Conservation (phyloP, 2,888 invertebrate species). For the Bombylius discolor region DNA sequence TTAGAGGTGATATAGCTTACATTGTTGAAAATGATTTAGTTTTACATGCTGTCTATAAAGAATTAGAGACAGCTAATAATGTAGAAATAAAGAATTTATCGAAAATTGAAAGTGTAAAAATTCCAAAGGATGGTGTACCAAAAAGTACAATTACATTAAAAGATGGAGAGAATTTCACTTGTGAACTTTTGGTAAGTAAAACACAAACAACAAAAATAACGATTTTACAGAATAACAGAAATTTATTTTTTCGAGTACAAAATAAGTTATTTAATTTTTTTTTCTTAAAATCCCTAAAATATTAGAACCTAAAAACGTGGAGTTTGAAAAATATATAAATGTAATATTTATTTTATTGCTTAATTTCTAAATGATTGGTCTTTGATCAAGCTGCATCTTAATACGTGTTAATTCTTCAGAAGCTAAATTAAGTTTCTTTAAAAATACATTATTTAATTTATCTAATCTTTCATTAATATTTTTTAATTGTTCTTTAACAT, state of each 20-base stretch:
- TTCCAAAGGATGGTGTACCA: constrained; percentile 37
- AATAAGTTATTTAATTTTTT: too few species aligned
- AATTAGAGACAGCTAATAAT: constrained; percentile 44
- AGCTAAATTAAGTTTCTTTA: constrained; percentile 25
- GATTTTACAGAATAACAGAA: too few species aligned
- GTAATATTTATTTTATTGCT: background rate
- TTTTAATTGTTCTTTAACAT: constrained; percentile 22
- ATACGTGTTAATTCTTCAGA: constrained; percentile 29
- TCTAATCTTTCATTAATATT: constrained; percentile 26
- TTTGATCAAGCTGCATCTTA: constrained; percentile 23
- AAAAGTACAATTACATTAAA: constrained; percentile 43
- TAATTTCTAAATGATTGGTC: constrained; percentile 6
- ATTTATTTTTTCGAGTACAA: too few species aligned
- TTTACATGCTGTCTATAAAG: constrained; percentile 55
- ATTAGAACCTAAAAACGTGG: too few species aligned
- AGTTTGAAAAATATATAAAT: too few species aligned
- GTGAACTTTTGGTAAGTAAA: constrained; percentile 54
- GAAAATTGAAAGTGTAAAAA: constrained; percentile 50
- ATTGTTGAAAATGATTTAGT: constrained; percentile 91
- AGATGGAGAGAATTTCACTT: constrained; percentile 49
- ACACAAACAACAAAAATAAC: background rate
- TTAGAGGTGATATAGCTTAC: constrained; percentile 67
- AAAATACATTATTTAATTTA: constrained; percentile 24
- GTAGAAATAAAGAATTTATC: constrained; percentile 56
- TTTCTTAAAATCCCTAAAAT: too few species aligned